These are phyloP conservation scores for Pseudorhombus dupliciocellatus DNA, from an alignment of 2,113 vertebrate genomes.

Conservation along the genomic window DNA sequence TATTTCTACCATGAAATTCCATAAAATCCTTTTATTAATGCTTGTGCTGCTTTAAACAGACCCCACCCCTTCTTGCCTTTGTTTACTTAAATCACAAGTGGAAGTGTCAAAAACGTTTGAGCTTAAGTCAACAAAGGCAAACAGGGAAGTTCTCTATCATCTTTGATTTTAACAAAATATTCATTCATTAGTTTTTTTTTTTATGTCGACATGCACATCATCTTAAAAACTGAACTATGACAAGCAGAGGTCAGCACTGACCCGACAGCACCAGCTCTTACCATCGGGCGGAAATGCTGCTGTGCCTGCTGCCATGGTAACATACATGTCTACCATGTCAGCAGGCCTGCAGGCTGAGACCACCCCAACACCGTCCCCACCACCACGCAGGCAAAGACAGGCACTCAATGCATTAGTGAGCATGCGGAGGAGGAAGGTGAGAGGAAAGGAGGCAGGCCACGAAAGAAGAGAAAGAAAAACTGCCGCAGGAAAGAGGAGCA, in stretches of 20 bases:
- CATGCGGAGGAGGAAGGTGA: slow-evolving; percentile 60
- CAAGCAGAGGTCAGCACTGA: slow-evolving; percentile 91
- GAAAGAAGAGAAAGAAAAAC: slow-evolving; percentile 9
- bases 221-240: slow-evolving; percentile 41
- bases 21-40: background rate
- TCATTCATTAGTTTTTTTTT: slow-evolving; percentile 2
- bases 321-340: slow-evolving; percentile 66
- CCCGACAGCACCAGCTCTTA: slow-evolving; percentile 88
- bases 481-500: slow-evolving; percentile 10
- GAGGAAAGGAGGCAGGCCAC: slow-evolving; percentile 10
- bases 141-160: background rate
- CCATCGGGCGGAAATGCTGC: slow-evolving; percentile 64
- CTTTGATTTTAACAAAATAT: background rate
- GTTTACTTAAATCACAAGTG: slow-evolving; percentile 67
- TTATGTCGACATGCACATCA: slow-evolving; percentile 39
- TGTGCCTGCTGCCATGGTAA: slow-evolving; percentile 63
- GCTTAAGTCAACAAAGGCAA: slow-evolving; percentile 71
- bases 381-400: slow-evolving; percentile 57
- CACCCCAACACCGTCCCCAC: slow-evolving; percentile 71
- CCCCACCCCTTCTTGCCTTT: slow-evolving; percentile 58
- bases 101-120: slow-evolving; percentile 27
- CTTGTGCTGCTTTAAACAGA: background rate
- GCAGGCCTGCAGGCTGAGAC: slow-evolving; percentile 66
- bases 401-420: slow-evolving; percentile 64
- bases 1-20: background rate